Base-by-base conservation (phyloP, 2,888 invertebrate species). In the Lacanobia oleracea region DNA sequence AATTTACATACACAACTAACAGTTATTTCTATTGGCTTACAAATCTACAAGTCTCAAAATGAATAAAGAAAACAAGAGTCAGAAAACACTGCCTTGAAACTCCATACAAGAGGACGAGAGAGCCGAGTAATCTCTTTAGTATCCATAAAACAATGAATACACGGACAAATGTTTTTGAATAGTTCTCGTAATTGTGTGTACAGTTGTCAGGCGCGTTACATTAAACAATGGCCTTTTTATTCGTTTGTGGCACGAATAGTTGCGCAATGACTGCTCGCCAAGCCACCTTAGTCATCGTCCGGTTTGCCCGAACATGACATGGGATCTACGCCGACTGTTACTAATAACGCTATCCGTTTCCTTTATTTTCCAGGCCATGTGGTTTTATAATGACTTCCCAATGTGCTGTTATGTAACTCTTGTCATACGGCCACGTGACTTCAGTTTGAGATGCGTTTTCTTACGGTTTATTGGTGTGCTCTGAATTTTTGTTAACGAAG, bases 171-270 rank as follows among this genome's bases (percentile, higher is more conserved):
- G 45, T 67, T 48, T 63, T 66, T 59, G 40, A 54, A 67, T 56
- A 66, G 37, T 78, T 82, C 67, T 71, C 65, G 72, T 71, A 72
- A 77, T 79, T 85, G 81, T 86, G 69, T 85, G 54, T 68, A 77
- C 86, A 86, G 81, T 80, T 82, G 82, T 74, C 77, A 75, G 59
- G 68, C 75, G 33, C 45, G 50, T 73, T 74, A 75, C 54, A 62
- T 76, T 82, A 81, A 84, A 86, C 86, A 86, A 84, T 86, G 76
- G 72, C 76, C 83, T 83, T 84, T 81, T 78, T 75, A 77, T 86
- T 74, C 80, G 70, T 80, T 78, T 77, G 75, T 74, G 48, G 8
- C 83, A 48, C 77, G 76, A 77, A 84, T 81, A 82, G 80, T 86
- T 86, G 74, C 79, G 79, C 73, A 86, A 86, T 79, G 82, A 82